A percentile compares a stretch with the other conserved stretches of the same genome.
Conservation (phyloP, 35 echinoderm and acorn worm species). For the Heliocidaris erythrogramma region DNA sequence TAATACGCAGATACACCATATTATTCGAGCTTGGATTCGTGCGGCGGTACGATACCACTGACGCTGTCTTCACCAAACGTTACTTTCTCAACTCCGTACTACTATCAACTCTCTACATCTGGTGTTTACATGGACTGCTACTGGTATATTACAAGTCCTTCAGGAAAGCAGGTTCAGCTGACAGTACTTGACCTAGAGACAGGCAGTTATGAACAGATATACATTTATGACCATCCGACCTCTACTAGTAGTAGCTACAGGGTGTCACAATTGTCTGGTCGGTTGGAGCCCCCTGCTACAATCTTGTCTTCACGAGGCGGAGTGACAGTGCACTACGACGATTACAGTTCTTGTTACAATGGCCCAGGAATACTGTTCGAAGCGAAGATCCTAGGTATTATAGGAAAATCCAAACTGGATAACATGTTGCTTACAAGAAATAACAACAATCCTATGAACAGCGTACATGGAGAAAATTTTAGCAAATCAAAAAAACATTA, state of each 20-base stretch:
- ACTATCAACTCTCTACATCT: neutral
- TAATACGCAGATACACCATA: neutral
- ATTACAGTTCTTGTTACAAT: neutral
- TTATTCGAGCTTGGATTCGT: neutral
- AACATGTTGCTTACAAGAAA: too few species aligned
- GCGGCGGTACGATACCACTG: conserved; percentile 5
- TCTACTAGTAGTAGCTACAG: neutral
- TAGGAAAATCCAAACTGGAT: too few species aligned
- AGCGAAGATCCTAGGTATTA: neutral
- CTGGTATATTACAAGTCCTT: conserved; percentile 14
- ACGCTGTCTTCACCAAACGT: neutral
- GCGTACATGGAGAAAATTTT: too few species aligned
- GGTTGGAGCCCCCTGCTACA: neutral
- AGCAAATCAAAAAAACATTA: too few species aligned
- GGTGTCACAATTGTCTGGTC: neutral
- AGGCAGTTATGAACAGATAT: neutral
- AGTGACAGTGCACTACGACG: neutral
- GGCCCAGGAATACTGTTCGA: neutral
- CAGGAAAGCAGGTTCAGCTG: conserved; percentile 22
- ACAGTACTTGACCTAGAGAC: conserved; percentile 15
- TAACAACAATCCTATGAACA: too few species aligned
- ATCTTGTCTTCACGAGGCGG: conserved; percentile 20
- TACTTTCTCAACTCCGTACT: neutral
- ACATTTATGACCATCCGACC: conserved; percentile 23
- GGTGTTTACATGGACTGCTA: neutral